Conservation (phyloP, 1,140 invertebrate species). For the Drosophila pseudoobscura region DNA sequence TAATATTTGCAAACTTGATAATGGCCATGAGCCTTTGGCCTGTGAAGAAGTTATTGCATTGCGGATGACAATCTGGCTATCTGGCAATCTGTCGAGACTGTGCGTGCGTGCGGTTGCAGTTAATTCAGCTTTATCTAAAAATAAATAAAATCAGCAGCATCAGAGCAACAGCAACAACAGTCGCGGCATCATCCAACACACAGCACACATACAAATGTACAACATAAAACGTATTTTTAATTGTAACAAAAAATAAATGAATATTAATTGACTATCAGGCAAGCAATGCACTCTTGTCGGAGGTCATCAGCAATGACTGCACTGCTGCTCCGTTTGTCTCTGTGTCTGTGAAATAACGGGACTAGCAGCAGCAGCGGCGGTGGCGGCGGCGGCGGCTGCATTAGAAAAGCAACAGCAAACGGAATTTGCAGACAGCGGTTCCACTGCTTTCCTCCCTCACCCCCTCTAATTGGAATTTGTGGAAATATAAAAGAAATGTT, state of each 20-base stretch:
- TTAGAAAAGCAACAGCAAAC: conserved; percentile 46
- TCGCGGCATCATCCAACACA: not conserved
- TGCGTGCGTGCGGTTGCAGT: no score
- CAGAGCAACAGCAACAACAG: conserved; percentile 23
- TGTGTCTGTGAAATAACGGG: conserved; percentile 67
- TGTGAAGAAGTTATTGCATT: no score
- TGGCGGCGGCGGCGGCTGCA: no score
- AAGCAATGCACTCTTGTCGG: conserved; percentile 4
- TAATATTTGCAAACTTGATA: conserved; percentile 3
- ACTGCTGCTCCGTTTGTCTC: conserved; percentile 10
- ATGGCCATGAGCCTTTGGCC: no score
- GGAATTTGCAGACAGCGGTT: conserved; percentile 48
- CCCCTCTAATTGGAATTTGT: conserved; percentile 73
- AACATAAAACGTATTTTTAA: conserved; percentile 25
- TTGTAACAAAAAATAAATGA: conserved; percentile 56
- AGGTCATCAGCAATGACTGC: conserved; percentile 50
- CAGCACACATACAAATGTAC: conserved; percentile 16
- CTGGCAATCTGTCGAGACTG: no score
- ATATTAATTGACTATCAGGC: conserved; percentile 73
- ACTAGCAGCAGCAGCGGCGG: conserved; percentile 46
- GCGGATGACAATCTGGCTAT: no score
- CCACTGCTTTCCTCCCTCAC: conserved; percentile 15
- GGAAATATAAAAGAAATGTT: conserved; percentile 51
- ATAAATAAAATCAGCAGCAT: conserved; percentile 21
- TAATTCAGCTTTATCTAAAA: conserved; percentile 24